Percentiles rank a stretch among this genome's conserved stretches.
These are phyloP conservation scores for Epinephelus cyanopodus DNA, from an alignment of 2,113 vertebrate genomes.

Conservation along the genomic window DNA sequence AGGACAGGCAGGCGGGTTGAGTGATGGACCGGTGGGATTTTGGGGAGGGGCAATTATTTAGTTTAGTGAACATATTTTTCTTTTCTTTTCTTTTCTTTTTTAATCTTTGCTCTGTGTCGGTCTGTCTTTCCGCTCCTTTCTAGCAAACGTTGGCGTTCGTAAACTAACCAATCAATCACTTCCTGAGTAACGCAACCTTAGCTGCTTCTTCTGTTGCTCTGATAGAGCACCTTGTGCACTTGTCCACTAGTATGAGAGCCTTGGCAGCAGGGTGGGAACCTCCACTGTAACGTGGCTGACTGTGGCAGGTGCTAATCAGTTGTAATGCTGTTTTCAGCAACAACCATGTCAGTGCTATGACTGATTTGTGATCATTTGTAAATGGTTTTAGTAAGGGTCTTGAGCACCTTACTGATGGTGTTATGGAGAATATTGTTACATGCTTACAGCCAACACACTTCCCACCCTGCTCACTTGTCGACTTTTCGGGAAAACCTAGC, in stretches of 20 bases:
- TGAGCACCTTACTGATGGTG: conserved; percentile 35
- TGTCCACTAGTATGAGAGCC: conserved; percentile 40
- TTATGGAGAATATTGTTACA: conserved; percentile 64
- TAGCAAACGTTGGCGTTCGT: conserved; percentile 62
- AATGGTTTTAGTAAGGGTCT: conserved; percentile 22
- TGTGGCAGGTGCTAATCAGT: conserved; percentile 34
- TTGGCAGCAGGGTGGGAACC: conserved; percentile 54
- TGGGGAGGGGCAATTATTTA: conserved; percentile 59
- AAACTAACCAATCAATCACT: conserved; percentile 55
- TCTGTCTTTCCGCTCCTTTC: conserved; percentile 57
- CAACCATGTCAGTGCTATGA: conserved; percentile 44
- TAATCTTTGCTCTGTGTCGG: conserved; percentile 34
- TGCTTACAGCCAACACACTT: conserved; percentile 33
- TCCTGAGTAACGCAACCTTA: conserved; percentile 57
- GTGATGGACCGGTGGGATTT: conserved; percentile 78
- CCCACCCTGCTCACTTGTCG: conserved; percentile 46
- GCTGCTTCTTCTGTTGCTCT: conserved; percentile 45
- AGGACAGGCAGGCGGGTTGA: conserved; percentile 86
- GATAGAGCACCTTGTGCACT: conserved; percentile 44
- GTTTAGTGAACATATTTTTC: conserved; percentile 26
- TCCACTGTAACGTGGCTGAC: conserved; percentile 27
- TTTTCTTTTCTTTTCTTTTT: conserved; percentile 73
- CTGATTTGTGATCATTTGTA: conserved; percentile 19
- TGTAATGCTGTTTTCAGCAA: conserved; percentile 32
- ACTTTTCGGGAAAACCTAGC: conserved; percentile 30